Conservation (phyloP, 2,888 invertebrate genomes). For the Escarpia spicata region DNA sequence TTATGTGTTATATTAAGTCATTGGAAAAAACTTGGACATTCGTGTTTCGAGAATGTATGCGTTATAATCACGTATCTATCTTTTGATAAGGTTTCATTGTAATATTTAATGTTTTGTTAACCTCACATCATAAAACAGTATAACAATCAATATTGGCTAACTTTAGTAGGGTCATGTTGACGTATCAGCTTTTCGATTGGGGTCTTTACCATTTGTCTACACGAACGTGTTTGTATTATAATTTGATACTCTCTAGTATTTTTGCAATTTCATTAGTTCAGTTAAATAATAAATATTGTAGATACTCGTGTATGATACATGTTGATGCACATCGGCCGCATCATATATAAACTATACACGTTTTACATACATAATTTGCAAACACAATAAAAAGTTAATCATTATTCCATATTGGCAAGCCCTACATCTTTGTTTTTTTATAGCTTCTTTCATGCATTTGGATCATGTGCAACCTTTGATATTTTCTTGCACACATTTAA, state of each 20-base stretch:
- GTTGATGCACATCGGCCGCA: too few species aligned
- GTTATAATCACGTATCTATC: neutral
- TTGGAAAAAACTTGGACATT: neutral
- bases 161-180: neutral
- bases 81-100: neutral
- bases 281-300: too few species aligned
- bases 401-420: neutral
- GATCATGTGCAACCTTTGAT: neutral
- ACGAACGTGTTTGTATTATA: too few species aligned
- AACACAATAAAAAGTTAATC: neutral
- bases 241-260: too few species aligned
- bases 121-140: neutral
- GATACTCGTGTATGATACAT: too few species aligned
- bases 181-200: neutral
- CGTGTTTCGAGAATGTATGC: neutral
- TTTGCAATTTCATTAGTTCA: too few species aligned
- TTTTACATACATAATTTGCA: too few species aligned
- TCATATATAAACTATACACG: too few species aligned
- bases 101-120: neutral
- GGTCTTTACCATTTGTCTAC: neutral
- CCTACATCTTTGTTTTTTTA: neutral
- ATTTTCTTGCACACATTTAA: neutral
- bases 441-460: neutral
- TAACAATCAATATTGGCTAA: neutral
- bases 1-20: too few species aligned